phyloP scores from a whole-genome alignment of 2,113 vertebrate genomes.

The cattle (Bos taurus) region ARS-UCD2.0 NC_037346.1:53639501-53640000 shows the following conservation, averaged over 20 bases:
- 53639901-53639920: background rate
- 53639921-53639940: background rate
- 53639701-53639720: background rate
- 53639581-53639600: too few relatives aligned
- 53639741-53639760: background rate
- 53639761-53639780: background rate
- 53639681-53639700: background rate
- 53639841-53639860: background rate
- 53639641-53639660: background rate
- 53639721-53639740: background rate
- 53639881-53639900: background rate
- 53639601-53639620: background rate
- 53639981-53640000: background rate
- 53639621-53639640: background rate
- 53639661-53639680: background rate
- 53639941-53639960: background rate
- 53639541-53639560: background rate
- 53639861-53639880: background rate
- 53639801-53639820: too few relatives aligned
- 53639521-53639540: background rate
- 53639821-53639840: background rate
- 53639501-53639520: too few relatives aligned
- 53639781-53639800: background rate
- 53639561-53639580: background rate
- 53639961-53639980: background rate